Evolutionary conservation across 2,888 invertebrate genomes (phyloP), one percentile per base, ranked within the genome.

Genomic region (Coelopa pilipes): DNA sequence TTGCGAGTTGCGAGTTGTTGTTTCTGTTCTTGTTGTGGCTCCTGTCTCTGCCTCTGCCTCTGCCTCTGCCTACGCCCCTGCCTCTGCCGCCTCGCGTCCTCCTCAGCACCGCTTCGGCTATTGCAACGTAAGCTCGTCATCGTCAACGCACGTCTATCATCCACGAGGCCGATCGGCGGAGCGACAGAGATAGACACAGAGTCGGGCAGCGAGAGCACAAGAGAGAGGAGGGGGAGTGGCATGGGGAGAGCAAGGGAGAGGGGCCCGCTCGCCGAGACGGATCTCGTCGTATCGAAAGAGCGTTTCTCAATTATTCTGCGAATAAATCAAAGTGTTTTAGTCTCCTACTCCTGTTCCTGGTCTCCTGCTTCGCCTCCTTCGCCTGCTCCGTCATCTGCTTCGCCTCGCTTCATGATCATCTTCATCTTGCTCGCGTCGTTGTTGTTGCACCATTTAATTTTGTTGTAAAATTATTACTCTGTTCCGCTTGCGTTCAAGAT

Each of bases 281-380:
- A 34, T 46, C 19, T 55, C 57, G 53, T 70, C 62, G 62, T 70
- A 70, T 71, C 71, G 71, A 71, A 71, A 65, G 65, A 65, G 71
- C 71, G 65, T 74, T 74, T 71, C 76, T 73, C 75, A 78, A 76
- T 77, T 74, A 72, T 78, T 78, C 77, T 77, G 74, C 75, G 77
- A 77, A 78, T 77, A 78, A 77, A 77, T 76, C 77, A 78, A 78
- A 76, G 76, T 75, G 74, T 63, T 60, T 70, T 65, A 68, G 75
- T 71, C 66, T 71, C 63, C 73, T 46, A 45, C 19, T 21, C 24
- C n/a, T 53, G 53, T 9, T 15, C 53, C 13, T 10, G 49, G 49
- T 11, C 13, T 10, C 49, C n/a, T n/a, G n/a, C n/a, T 49, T 53
- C n/a, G 53, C 53, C 10, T 11, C 53, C 13, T 53, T 4, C 49